Base-by-base conservation (phyloP, 37 sponge, comb jelly and placozoan species). In the Crambe crambe region DNA sequence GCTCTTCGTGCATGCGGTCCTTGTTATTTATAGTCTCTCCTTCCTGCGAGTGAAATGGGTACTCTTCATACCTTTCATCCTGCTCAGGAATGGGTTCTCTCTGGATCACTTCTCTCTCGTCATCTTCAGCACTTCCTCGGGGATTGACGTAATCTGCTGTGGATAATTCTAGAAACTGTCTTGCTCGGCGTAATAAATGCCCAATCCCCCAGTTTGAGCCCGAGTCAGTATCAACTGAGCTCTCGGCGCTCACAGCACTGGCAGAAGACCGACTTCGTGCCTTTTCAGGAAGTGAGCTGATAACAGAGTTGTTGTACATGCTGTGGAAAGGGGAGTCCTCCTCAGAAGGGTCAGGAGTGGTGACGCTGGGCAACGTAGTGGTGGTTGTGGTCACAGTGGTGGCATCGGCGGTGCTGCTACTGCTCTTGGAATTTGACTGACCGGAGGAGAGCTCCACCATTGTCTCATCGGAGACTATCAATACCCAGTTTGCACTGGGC, bases 401-500 rank as follows among this genome's bases (percentile, higher is more conserved):
- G n/a, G n/a, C n/a, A n/a, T n/a, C n/a, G n/a, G n/a, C n/a, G 2
- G 68, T 20, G 9, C 35, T 67, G 27, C 29, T 30, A 26, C 37
- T 26, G 18, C 35, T 67, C 17, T 37, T 37, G 27, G 37, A 67
- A 4, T 71, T 29, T 3, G 72, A 3, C 17, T 35, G n/a, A 32
- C 38, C 56, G 18, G 35, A 6, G 61, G 38, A 60, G 8, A 60
- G 76, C 42, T 76, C 61, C 21, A 76, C 42, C 61, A 41, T 57
- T 4, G 60, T 76, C 4, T 25, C 34, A 23, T 65, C 42, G 8
- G 64, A 38, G 10, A 42, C 59, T 0, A 88, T 57, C 35, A 82
- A 32, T 17, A 88, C 78, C 88, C 88, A 88, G 6, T 66, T 82
- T 23, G 88, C 76, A 56, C 68, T 31, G 37, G 83, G 88, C 47